These are phyloP conservation scores for Leptinotarsa rubiginosa DNA, from an alignment of 2,888 invertebrate genomes.

Conservation along the genomic window DNA sequence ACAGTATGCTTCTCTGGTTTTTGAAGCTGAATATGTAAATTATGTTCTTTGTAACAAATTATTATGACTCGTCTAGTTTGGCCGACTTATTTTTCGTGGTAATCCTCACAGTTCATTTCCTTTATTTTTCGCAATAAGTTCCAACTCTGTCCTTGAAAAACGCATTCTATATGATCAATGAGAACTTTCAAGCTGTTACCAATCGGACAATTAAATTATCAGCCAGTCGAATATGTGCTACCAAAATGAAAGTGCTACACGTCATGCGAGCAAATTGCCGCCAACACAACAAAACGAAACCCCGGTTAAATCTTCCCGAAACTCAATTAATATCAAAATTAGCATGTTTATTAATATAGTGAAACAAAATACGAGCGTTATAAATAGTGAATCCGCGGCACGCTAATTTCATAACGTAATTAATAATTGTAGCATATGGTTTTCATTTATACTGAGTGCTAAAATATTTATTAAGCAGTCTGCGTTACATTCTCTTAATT, in stretches of 20 bases:
- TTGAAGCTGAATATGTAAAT: too few species aligned
- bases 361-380: slow-evolving; percentile 46
- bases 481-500: slow-evolving; percentile 58
- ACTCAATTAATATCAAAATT: slow-evolving; percentile 48
- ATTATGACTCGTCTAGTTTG: too few species aligned
- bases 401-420: slow-evolving; percentile 54
- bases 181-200: too few species aligned
- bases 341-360: slow-evolving; percentile 47
- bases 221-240: not conserved
- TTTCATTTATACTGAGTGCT: slow-evolving; percentile 57
- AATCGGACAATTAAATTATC: not conserved
- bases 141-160: too few species aligned
- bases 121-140: too few species aligned
- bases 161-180: too few species aligned
- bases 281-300: slow-evolving; percentile 39
- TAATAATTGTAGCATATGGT: slow-evolving; percentile 56
- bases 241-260: slow-evolving; percentile 29
- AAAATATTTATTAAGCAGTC: slow-evolving; percentile 50
- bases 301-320: slow-evolving; percentile 44
- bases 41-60: too few species aligned
- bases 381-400: slow-evolving; percentile 49
- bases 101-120: too few species aligned
- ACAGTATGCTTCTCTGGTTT: too few species aligned
- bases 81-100: too few species aligned
- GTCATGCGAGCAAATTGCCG: slow-evolving; percentile 40